Evolutionary conservation across 2,888 invertebrate species (phyloP).

Genomic region (Andrena flavipes): DNA sequence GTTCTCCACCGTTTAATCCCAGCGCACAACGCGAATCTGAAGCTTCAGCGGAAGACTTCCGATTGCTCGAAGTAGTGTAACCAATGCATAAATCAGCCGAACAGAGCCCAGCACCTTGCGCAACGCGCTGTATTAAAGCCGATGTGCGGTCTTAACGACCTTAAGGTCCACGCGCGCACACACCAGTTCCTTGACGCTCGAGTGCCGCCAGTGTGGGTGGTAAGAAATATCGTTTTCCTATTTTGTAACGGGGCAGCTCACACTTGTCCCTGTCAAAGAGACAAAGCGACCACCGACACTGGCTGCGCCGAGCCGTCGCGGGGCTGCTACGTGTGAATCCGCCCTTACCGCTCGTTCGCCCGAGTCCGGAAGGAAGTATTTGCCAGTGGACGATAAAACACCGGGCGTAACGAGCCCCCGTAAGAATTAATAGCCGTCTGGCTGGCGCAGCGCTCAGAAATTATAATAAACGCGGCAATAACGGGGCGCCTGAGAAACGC

Average conservation of each 20-base stretch:
- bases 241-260: too few species aligned
- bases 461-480: slow-evolving; percentile 46
- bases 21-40: too few species aligned
- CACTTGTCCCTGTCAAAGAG: too few species aligned
- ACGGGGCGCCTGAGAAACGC: not conserved
- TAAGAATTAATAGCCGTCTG: slow-evolving; percentile 40
- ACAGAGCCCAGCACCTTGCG: not conserved
- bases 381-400: slow-evolving; percentile 50
- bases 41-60: too few species aligned
- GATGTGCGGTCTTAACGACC: too few species aligned
- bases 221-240: too few species aligned
- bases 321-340: slow-evolving; percentile 23
- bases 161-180: too few species aligned
- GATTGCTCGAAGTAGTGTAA: slow-evolving; percentile 19
- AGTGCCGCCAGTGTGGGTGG: too few species aligned
- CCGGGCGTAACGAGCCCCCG: slow-evolving; percentile 16
- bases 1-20: too few species aligned
- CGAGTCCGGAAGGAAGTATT: slow-evolving; percentile 50
- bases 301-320: not conserved
- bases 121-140: too few species aligned
- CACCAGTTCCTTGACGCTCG: too few species aligned
- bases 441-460: slow-evolving; percentile 13
- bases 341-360: slow-evolving; percentile 32
- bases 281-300: not conserved
- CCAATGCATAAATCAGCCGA: slow-evolving; percentile 14